Base-by-base conservation (phyloP, 2,113 vertebrate genomes). In the Leptobrachium ailaonicum region DNA sequence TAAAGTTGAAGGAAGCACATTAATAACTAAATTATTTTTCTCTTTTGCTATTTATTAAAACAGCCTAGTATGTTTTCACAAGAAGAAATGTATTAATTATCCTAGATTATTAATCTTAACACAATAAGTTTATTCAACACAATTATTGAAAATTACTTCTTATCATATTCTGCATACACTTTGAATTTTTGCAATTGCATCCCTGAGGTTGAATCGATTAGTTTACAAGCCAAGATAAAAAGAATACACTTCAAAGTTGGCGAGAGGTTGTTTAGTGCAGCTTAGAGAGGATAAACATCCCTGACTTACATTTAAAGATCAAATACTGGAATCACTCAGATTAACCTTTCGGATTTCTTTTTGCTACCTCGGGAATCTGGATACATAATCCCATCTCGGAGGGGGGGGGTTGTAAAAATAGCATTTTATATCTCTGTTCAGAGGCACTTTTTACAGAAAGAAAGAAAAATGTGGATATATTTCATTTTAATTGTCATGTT, bases 191-290 rank as follows among this genome's bases (percentile, higher is more conserved):
- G 56, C 11, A 60, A 41, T 58, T 20, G 54, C 54, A 32, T 20
- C 5, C 60, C n/a, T 58, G 20, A 58, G 54, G 66, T 42, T 6
- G 50, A 77, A 62, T 63, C 54, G 14, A 44, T 79, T 54, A 47
- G 70, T 79, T 72, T 66, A 66, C 77, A 72, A 72, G 60, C 60
- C 45, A 11, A 72, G 70, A 79, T 79, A 56, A 79, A 73, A 79
- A 73, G 77, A 41, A 66, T 50, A 32, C 62, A 20, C 56, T 78
- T 78, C 68, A 64, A 79, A 79, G 68, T 64, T 79, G 68, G 47
- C 54, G 40, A 50, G 7, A n/a, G 12, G 47, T 54, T 54, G 60
- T 73, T 54, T 64, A 73, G 60, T 54, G 43, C 41, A 73, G 69
- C 70, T 79, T 79, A 79, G 70, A 2, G 66, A 54, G 62, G 60